Evolutionary conservation across 2,797 vertebrate species (phyloP).

Genomic region (Smutsia temminckii): DNA sequence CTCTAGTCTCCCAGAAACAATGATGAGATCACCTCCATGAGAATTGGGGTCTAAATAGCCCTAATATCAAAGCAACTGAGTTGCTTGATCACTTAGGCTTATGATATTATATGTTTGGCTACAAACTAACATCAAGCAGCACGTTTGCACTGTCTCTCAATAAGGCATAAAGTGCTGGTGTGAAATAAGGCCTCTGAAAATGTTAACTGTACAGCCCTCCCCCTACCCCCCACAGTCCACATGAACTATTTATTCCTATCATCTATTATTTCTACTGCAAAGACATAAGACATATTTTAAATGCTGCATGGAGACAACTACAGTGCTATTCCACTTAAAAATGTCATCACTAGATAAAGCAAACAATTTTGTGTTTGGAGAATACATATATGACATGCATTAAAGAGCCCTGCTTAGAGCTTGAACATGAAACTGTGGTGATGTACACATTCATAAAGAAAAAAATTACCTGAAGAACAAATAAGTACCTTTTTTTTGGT

Average conservation of each 20-base stretch:
- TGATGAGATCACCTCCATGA: background rate
- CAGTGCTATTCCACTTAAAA: constrained; percentile 25
- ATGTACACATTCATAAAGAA: background rate
- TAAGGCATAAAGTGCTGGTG: background rate
- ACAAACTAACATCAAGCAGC: background rate
- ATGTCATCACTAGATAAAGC: constrained; percentile 44
- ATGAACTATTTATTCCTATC: background rate
- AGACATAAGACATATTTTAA: background rate
- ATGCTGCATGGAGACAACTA: background rate
- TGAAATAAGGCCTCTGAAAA: constrained; percentile 8
- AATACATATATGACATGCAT: constrained; percentile 40
- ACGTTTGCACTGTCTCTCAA: background rate
- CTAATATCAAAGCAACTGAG: background rate
- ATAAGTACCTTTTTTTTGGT: background rate
- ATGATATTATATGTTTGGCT: background rate
- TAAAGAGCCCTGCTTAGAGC: constrained; percentile 54
- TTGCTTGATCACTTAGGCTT: background rate
- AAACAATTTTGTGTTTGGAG: constrained; percentile 19
- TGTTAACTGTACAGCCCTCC: background rate
- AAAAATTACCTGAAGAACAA: constrained; percentile 32
- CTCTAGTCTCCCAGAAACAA: background rate
- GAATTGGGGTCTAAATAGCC: background rate
- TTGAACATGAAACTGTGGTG: constrained; percentile 51
- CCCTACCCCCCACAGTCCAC: background rate
- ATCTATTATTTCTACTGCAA: background rate